Conservation (phyloP, 2,113 vertebrate species). For the Raja brachyura region DNA sequence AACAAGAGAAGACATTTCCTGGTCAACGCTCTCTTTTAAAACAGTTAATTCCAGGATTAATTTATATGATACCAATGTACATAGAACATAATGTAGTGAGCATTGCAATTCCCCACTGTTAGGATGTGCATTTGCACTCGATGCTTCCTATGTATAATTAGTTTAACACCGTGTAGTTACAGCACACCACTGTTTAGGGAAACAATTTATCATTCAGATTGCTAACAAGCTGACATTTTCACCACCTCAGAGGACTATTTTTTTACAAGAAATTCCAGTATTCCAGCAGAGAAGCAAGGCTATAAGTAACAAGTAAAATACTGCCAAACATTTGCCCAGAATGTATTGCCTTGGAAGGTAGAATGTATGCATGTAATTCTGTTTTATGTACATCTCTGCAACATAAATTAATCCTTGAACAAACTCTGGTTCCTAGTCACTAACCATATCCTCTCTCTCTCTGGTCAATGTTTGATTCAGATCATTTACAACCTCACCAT, state of each 20-base stretch:
- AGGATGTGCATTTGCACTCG: background rate
- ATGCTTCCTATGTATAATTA: background rate
- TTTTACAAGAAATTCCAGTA: background rate
- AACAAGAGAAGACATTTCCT: background rate
- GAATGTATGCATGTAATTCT: background rate
- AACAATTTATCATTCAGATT: background rate
- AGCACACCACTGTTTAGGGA: background rate
- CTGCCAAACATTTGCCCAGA: background rate
- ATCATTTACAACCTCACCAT: background rate
- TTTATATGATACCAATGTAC: too few species aligned
- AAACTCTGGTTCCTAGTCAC: background rate
- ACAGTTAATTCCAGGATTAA: too few species aligned
- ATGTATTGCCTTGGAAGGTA: background rate
- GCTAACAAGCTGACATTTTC: constrained; percentile 11
- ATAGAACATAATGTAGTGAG: background rate
- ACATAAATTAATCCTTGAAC: background rate
- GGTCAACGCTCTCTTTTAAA: background rate
- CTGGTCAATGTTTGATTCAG: background rate
- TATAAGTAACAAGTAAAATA: background rate
- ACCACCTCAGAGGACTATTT: background rate
- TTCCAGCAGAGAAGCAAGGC: background rate
- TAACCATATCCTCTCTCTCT: background rate
- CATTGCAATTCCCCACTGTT: background rate
- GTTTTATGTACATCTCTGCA: background rate
- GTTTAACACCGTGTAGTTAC: background rate